Evolutionary conservation across 2,888 invertebrate species (phyloP).

Genomic region (Apotomis betuletana): DNA sequence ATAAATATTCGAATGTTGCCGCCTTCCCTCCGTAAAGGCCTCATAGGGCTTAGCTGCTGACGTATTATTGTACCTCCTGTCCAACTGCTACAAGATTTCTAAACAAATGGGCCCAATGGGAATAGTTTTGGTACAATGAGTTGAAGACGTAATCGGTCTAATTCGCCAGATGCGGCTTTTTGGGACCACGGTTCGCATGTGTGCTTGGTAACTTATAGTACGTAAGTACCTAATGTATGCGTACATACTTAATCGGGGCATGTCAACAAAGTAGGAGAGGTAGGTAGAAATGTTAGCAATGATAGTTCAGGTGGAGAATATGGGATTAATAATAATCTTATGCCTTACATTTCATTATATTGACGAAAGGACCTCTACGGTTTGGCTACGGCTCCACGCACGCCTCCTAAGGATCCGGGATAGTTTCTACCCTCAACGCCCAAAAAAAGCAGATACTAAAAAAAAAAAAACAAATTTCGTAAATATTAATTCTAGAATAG

Average conservation of each 20-base stretch:
- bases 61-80: constrained; percentile 51
- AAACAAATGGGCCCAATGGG: constrained; percentile 44
- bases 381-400: no score
- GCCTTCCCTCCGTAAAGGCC: constrained; percentile 48
- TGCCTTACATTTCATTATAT: no score
- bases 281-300: no score
- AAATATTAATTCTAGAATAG: no score
- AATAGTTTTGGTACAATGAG: constrained; percentile 41
- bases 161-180: constrained; percentile 34
- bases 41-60: constrained; percentile 57
- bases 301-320: no score
- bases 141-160: constrained; percentile 35
- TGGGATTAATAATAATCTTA: no score
- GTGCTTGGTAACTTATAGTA: constrained; percentile 3
- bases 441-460: no score
- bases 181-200: constrained; percentile 13
- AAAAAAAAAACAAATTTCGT: no score
- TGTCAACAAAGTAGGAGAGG: no score
- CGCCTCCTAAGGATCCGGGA: no score
- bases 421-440: no score
- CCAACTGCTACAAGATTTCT: constrained; percentile 49
- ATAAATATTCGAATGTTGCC: constrained; percentile 35
- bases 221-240: not conserved
- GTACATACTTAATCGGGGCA: not conserved
- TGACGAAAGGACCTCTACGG: no score